Evolutionary conservation across 2,113 vertebrate genomes (phyloP).

Genomic region (Mormoops blainvillei): DNA sequence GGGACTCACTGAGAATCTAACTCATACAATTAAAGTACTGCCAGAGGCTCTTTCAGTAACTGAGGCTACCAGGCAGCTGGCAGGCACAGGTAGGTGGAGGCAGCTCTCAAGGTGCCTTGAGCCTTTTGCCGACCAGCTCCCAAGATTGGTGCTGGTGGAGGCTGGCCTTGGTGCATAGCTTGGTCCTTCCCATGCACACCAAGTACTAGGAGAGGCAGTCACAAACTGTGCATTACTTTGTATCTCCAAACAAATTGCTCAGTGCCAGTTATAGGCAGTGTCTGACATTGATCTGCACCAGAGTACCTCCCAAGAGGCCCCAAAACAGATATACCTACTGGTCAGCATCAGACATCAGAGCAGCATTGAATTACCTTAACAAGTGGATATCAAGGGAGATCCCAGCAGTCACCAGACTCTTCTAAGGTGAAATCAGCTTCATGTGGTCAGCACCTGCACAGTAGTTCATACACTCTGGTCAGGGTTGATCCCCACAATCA

Average conservation of each 20-base stretch:
- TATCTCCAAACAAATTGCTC: background rate
- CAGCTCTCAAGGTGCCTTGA: background rate
- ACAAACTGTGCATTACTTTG: background rate
- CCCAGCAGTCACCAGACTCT: background rate
- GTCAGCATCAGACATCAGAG: background rate
- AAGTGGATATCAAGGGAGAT: background rate
- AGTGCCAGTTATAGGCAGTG: background rate
- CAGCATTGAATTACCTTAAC: background rate
- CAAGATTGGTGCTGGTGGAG: background rate
- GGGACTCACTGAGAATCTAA: background rate
- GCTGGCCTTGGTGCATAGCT: background rate
- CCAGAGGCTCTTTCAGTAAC: background rate
- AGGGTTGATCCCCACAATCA: background rate
- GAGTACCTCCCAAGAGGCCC: background rate
- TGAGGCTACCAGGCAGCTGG: background rate
- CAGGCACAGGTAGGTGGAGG: background rate
- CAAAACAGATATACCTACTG: background rate
- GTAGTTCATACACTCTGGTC: background rate
- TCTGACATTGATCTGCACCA: background rate
- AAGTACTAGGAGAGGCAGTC: background rate
- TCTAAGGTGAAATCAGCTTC: background rate
- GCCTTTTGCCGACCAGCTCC: background rate
- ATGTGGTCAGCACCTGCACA: background rate
- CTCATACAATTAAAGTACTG: background rate
- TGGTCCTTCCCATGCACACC: background rate